Evolutionary conservation across 2,888 invertebrate species (phyloP).

Genomic region (Leptinotarsa rubiginosa): DNA sequence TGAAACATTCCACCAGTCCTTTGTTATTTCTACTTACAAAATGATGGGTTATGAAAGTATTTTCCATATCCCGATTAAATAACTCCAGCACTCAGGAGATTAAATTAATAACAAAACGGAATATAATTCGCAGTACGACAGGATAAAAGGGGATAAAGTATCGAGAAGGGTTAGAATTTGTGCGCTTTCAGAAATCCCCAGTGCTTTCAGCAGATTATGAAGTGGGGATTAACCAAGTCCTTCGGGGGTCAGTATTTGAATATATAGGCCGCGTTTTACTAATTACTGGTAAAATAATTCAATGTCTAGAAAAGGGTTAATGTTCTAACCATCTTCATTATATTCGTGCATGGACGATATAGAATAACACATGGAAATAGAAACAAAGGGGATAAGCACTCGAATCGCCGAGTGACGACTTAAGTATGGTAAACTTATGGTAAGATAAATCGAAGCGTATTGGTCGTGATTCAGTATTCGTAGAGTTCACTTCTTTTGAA

Average conservation of each 20-base stretch:
- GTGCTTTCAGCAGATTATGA: conserved; percentile 37
- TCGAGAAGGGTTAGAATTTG: conserved; percentile 33
- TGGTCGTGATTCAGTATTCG: too few relatives aligned
- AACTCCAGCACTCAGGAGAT: conserved; percentile 17
- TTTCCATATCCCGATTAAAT: conserved; percentile 11
- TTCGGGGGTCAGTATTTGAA: conserved; percentile 7
- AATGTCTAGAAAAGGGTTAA: background rate
- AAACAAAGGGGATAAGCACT: too few relatives aligned
- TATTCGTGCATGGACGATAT: background rate
- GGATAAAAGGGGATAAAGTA: conserved; percentile 19
- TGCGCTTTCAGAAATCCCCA: conserved; percentile 33
- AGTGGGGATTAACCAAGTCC: conserved; percentile 24
- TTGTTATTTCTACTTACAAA: background rate
- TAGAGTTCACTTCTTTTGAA: too few relatives aligned
- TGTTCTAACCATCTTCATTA: background rate
- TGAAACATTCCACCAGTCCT: background rate
- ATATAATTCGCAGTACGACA: conserved; percentile 20
- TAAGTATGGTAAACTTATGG: too few relatives aligned
- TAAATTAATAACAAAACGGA: conserved; percentile 15
- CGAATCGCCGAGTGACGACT: too few relatives aligned
- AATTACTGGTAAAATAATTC: background rate
- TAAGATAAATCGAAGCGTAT: too few relatives aligned
- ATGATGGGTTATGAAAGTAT: background rate
- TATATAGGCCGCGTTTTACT: background rate
- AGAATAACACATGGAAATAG: too few relatives aligned